These are phyloP conservation scores for Ceratotherium simum DNA, from an alignment of 2,113 vertebrate species.

Conservation along the genomic window DNA sequence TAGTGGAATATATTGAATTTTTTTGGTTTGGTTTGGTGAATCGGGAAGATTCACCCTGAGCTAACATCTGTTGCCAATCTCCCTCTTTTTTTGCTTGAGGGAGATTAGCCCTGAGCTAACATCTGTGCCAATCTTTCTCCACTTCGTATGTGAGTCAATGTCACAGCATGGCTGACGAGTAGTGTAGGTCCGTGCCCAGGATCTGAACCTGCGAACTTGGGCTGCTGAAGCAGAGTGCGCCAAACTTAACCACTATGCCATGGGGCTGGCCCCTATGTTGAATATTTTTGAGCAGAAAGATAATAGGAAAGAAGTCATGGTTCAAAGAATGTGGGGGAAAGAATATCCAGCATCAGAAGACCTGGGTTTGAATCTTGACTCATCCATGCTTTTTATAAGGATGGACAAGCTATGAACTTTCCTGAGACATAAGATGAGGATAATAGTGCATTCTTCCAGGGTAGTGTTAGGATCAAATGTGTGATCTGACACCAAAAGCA, in stretches of 20 bases:
- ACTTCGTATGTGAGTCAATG: too few species aligned
- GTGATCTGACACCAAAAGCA: neutral
- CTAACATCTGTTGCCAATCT: too few species aligned
- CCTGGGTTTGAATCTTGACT: neutral
- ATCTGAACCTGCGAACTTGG: too few species aligned
- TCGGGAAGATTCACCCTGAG: too few species aligned
- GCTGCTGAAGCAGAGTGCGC: too few species aligned
- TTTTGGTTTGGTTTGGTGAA: neutral
- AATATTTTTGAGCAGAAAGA: neutral
- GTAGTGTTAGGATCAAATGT: neutral
- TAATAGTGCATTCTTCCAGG: neutral
- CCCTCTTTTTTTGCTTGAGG: too few species aligned
- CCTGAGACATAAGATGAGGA: neutral
- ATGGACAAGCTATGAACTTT: neutral
- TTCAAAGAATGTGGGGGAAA: neutral
- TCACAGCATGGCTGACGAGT: too few species aligned
- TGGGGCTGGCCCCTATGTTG: too few species aligned
- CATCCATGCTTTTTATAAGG: neutral
- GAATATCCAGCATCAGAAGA: neutral
- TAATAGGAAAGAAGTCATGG: neutral
- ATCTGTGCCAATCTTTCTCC: too few species aligned
- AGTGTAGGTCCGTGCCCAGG: too few species aligned
- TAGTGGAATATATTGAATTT: neutral
- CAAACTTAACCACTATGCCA: too few species aligned
- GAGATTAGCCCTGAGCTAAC: too few species aligned